Base-by-base conservation (phyloP, 1,140 invertebrate species). In the Halictus rubicundus region DNA sequence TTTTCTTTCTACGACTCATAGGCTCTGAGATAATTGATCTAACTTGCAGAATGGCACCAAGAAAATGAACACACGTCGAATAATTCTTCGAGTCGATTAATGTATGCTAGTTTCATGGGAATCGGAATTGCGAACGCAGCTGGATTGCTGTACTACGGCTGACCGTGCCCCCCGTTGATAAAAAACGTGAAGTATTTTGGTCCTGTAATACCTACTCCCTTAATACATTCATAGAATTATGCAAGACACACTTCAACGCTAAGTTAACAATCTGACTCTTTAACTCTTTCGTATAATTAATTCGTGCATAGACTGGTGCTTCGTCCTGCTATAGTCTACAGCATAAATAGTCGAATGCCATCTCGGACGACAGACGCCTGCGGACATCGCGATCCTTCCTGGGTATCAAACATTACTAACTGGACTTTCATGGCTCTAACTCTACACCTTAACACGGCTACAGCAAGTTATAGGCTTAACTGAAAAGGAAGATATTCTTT, bases 171-270 rank as follows among this genome's bases (percentile, higher is more conserved):
- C 71, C 78, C 60, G 66, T 32, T 60, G 25, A 25, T 59, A n/a
- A n/a, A 74, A 49, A 60, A 25, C 37, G 25, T 49, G 21, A 57
- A 73, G 8, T 69, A 80, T 68, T 52, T 80, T 80, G 78, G 78
- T 80, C 78, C 78, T 66, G 78, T 64, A 57, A 54, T 59, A 23
- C 19, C 77, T 74, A 74, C 27, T 49, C 52, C 23, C 27, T 60
- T 61, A 25, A 46, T 60, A 37, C 49, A 32, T 74, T 65, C 46
- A 59, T 57, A 23, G 37, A 79, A 46, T 64, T 23, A 78, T 78
- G 68, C 68, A 39, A 64, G 49, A 72, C 61, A 72, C 32, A n/a
- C 59, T 78, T 78, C 46, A 42, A 73, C 68, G 27, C 27, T 69
- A 77, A 46, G 27, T 49, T 78, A 78, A 78, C 32, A 71, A 71